Base-by-base conservation (phyloP, 2,113 vertebrate species). In the Podarcis raffonei region DNA sequence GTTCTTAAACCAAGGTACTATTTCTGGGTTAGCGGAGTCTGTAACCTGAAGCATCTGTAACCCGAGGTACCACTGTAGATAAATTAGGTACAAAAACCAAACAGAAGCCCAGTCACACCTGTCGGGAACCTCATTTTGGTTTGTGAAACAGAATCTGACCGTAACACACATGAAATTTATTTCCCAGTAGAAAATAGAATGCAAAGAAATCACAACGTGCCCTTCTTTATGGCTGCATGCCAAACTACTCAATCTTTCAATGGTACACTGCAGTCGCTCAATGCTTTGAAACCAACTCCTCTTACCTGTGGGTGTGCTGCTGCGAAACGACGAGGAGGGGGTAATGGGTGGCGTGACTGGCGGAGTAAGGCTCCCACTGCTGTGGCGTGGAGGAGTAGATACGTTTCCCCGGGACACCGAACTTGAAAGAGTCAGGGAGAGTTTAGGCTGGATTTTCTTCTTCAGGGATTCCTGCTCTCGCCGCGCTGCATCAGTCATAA, bases 341-440 rank as follows among this genome's bases (percentile, higher is more conserved):
- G 99, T 99, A 96, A 99, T 99, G 91, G 99, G 99, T 1, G 99
- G 99, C 22, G 99, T 99, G 94, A 99, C 99, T 0, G 99, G 99
- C 77, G 99, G 99, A 81, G 99, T 99, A 97, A 99, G 99, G 98
- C 98, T 99, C 95, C 99, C 98, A 76, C 98, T 99, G 97, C 97
- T 97, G 95, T 99, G 99, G 89, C 99, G 98, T 53, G 98, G 98
- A 4, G 98, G 98, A 32, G 98, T 98, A 95, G 98, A 97, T 94
- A 99, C 97, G 94, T 97, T 99, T 96, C 97, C 98, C 92, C 98
- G 98, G 77, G 97, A 98, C 95, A 99, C 97, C 15, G 96, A 97
- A 89, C 98, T 98, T 88, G 98, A 98, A 94, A 99, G 95, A 81
- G 98, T 98, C 95, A 99, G 95, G 16, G 98, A 98, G 84, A 99